Evolutionary conservation across 2,888 invertebrate species (phyloP), one percentile per base, ranked within the genome.

Genomic region (Julus scandinavius): DNA sequence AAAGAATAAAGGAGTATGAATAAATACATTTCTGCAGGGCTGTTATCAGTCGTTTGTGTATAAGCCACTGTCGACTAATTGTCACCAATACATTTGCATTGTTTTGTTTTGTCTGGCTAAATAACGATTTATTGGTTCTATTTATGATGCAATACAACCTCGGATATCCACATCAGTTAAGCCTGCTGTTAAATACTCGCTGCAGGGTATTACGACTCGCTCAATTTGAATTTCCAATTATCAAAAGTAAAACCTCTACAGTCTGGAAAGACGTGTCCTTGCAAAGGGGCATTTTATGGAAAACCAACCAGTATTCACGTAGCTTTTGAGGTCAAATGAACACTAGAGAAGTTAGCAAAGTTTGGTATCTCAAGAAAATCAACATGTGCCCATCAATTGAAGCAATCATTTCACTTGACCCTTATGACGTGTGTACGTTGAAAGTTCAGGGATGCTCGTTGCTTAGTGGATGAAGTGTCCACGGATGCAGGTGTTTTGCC

Each of bases 401-500:
- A 29, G 72, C 13, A 80, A 80, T 13, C 38, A 38, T 2, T 15
- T 80, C 80, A 80, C 80, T 80, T 80, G 80, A 80, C 80, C 80
- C 80, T 72, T 13, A 29, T 80, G 80, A 0, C 38, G 80, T 80
- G 38, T 80, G 80, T 29, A 38, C 38, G 80, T 15, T 80, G 80
- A 15, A 80, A 15, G 80, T 80, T 80, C 80, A 80, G 80, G 80
- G 80, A 80, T 80, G 38, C 80, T 15, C 38, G 38, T 80, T 80
- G 38, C 38, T 38, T 29, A 20, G 11, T 80, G 29, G 80, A 38
- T 11, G 80, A 80, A 80, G 13, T 38, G 80, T 80, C 80, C 38
- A 80, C 11, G 80, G 80, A 80, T 80, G 80, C 80, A 80, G 80
- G 80, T 80, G 80, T 80, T 29, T 80, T 80, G 38, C 38, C 80